These are phyloP conservation scores for Diadumene lineata DNA, from an alignment of 92 coral and sea anemone species.

Conservation along the genomic window DNA sequence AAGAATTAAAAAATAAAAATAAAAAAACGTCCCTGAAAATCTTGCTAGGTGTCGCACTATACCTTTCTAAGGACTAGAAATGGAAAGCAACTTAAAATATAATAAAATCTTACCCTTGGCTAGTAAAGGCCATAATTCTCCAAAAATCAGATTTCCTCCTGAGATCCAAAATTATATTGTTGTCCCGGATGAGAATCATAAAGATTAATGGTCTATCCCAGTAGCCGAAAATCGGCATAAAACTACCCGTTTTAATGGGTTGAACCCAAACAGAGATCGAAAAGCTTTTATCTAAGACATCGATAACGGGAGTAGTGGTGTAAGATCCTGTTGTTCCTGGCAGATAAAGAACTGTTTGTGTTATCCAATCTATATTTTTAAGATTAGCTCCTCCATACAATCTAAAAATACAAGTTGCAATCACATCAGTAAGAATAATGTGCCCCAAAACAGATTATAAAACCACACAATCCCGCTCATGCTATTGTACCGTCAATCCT, in stretches of 20 bases:
- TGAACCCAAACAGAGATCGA: conserved; percentile 10
- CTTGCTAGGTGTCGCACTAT: no score
- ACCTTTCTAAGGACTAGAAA: no score
- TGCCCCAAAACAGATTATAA: no score
- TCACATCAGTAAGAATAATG: neutral
- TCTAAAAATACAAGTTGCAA: neutral
- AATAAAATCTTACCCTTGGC: no score
- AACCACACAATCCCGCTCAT: neutral
- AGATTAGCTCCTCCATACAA: neutral
- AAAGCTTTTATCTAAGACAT: conserved; percentile 6
- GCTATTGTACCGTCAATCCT: no score
- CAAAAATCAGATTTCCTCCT: no score
- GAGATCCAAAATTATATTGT: no score
- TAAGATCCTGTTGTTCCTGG: conserved; percentile 19
- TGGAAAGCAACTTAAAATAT: no score
- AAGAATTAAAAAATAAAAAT: no score
- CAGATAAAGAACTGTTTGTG: conserved; percentile 6
- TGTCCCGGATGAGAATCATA: neutral
- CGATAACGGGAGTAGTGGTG: conserved; percentile 18
- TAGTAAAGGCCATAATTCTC: no score
- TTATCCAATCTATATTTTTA: neutral
- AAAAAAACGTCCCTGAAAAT: no score
- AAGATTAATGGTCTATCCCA: neutral
- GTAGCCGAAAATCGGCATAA: neutral
- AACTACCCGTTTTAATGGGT: neutral